Evolutionary conservation across 2,113 vertebrate species (phyloP).

Genomic region (Ploceus nigricollis): DNA sequence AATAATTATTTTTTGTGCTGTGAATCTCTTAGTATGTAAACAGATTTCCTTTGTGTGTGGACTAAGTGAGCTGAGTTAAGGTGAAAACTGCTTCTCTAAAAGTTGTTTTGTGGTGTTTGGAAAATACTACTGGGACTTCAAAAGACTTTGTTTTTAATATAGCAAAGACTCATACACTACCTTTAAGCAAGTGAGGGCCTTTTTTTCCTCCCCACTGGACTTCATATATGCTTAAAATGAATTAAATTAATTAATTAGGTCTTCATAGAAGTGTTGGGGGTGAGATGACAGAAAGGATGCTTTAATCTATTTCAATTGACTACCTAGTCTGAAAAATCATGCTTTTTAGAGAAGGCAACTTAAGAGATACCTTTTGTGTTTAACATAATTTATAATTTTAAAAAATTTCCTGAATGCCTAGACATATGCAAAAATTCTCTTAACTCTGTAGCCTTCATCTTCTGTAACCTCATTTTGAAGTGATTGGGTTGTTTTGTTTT

Average conservation of each 20-base stretch:
- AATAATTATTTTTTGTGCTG: constrained; percentile 19
- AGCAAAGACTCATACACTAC: background rate
- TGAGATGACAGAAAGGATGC: background rate
- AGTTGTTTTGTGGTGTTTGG: background rate
- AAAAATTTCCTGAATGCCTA: background rate
- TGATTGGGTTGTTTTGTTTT: background rate
- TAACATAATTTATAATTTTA: background rate
- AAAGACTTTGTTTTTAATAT: background rate
- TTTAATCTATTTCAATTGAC: background rate
- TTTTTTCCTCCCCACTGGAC: accelerated
- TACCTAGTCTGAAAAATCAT: background rate
- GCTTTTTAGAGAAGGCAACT: background rate
- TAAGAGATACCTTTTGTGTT: background rate
- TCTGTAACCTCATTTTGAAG: background rate
- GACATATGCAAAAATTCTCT: background rate
- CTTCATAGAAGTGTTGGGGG: background rate
- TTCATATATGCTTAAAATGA: background rate
- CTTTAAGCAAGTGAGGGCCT: background rate
- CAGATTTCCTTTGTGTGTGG: background rate
- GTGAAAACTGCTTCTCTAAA: background rate
- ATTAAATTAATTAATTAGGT: background rate
- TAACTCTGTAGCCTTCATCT: background rate
- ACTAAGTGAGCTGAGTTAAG: background rate
- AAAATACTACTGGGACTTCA: background rate
- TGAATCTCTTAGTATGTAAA: background rate